Evolutionary conservation across 2,888 invertebrate species (phyloP).

Genomic region (Lochmaea crataegi): DNA sequence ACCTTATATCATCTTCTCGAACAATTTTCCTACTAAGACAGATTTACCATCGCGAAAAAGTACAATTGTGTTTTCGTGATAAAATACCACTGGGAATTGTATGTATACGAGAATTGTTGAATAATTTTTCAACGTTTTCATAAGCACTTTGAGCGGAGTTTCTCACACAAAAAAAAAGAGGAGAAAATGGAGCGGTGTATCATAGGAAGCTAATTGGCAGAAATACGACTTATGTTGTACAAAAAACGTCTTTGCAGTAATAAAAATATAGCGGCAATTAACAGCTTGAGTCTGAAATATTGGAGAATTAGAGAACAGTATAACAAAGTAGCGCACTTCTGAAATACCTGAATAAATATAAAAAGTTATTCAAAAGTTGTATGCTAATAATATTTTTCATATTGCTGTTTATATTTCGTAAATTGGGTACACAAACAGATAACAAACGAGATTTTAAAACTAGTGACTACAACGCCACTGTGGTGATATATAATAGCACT

Average conservation of each 20-base stretch:
- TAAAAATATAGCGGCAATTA: background rate
- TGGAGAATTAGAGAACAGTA: background rate
- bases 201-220: slow-evolving; percentile 29
- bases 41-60: slow-evolving; percentile 45
- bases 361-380: no score
- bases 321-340: background rate
- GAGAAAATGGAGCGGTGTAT: slow-evolving; percentile 19
- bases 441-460: no score
- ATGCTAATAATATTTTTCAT: no score
- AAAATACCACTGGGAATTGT: slow-evolving; percentile 41
- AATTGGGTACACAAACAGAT: no score
- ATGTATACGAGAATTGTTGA: slow-evolving; percentile 41
- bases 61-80: slow-evolving; percentile 44
- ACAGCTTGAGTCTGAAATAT: background rate
- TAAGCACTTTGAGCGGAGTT: slow-evolving; percentile 33
- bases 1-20: slow-evolving; percentile 46
- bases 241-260: background rate
- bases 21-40: slow-evolving; percentile 46
- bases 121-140: slow-evolving; percentile 41
- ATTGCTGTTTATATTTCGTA: no score
- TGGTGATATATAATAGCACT: no score
- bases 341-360: background rate
- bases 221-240: slow-evolving; percentile 20
- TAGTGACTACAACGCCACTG: no score
- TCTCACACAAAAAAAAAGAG: slow-evolving; percentile 18